phyloP scores from a whole-genome alignment of 2,888 invertebrate species.

The Crossocerus cetratus region DNA sequence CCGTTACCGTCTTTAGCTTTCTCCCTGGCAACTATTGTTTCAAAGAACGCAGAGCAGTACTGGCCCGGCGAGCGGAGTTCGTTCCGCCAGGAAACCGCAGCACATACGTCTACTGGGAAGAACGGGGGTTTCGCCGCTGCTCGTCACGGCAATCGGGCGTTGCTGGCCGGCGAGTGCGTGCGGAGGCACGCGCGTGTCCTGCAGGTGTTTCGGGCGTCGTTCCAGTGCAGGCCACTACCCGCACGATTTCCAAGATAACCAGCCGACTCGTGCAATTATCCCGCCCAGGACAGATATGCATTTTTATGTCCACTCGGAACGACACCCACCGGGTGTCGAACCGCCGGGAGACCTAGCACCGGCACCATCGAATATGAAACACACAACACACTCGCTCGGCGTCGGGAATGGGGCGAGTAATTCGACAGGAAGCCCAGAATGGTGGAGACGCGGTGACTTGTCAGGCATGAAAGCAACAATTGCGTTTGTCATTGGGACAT shows the following conservation, averaged over 20 bases:
- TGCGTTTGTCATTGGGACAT: conserved; percentile 20
- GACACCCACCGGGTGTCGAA: conserved; percentile 20
- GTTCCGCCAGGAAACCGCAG: conserved; percentile 17
- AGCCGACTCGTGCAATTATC: conserved; percentile 58
- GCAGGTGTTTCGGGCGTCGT: conserved; percentile 67
- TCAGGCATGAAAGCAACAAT: conserved; percentile 7
- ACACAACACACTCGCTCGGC: too few species aligned
- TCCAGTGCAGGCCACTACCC: conserved; percentile 67
- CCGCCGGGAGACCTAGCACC: neutral
- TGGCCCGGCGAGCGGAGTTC: neutral
- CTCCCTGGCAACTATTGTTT: conserved; percentile 60
- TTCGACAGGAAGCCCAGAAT: too few species aligned
- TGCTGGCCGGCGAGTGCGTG: conserved; percentile 62
- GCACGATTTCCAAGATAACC: conserved; percentile 76
- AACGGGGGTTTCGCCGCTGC: conserved; percentile 4
- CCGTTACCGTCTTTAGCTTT: conserved; percentile 14
- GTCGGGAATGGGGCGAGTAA: too few species aligned
- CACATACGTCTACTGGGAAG: neutral
- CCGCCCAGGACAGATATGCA: conserved; percentile 46
- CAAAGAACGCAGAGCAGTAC: conserved; percentile 43
- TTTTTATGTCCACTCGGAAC: conserved; percentile 44
- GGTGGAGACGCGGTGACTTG: too few species aligned
- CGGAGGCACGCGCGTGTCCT: conserved; percentile 68
- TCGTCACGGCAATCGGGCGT: conserved; percentile 43
- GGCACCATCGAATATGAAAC: too few species aligned